A percentile compares a stretch with the other conserved stretches of the same genome.
These are phyloP conservation scores for Chydorus sphaericus DNA, from an alignment of 2,888 invertebrate genomes.

Conservation along the genomic window DNA sequence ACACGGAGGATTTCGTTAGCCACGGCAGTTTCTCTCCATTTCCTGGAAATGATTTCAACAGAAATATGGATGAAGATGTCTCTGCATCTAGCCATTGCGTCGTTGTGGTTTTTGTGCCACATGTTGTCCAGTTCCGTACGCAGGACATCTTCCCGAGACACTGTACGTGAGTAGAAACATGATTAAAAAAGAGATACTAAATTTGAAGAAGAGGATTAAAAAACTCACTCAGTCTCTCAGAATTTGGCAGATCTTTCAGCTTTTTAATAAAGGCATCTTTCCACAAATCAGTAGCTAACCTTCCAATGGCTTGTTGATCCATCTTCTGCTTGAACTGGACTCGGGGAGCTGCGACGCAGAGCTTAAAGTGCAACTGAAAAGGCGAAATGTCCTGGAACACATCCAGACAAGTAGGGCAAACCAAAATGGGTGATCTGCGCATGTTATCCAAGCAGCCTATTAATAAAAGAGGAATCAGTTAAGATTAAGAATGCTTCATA, in stretches of 20 bases:
- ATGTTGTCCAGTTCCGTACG: background rate
- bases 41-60: background rate
- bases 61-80: background rate
- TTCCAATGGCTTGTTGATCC: background rate
- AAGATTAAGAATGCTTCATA: background rate
- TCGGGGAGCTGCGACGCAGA: background rate
- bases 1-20: background rate
- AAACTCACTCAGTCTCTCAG: background rate
- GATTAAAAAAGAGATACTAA: background rate
- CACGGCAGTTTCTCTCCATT: background rate
- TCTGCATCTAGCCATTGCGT: background rate
- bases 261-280: background rate
- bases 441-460: background rate
- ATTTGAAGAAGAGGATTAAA: background rate
- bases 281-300: background rate
- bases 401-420: background rate
- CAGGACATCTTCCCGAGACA: background rate
- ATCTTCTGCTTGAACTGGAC: background rate
- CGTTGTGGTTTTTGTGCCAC: background rate
- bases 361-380: background rate
- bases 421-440: background rate
- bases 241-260: background rate
- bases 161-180: too few relatives aligned
- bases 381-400: background rate
- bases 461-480: background rate